Evolutionary conservation across 2,888 invertebrate species (phyloP), one percentile per base, ranked within the genome.

Genomic region (Phytoseiulus persimilis): DNA sequence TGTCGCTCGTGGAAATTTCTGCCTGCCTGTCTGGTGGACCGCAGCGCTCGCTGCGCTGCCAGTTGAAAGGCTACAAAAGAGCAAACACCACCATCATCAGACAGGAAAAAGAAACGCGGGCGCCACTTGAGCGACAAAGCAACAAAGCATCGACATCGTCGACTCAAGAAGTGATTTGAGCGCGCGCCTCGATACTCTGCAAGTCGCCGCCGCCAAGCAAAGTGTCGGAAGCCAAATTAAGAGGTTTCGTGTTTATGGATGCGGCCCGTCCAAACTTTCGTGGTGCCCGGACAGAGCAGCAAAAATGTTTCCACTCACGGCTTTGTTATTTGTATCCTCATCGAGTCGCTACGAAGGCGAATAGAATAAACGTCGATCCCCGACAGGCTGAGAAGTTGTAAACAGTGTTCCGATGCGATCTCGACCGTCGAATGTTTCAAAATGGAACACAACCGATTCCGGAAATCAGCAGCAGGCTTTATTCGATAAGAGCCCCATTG

Each of bases 11-110:
- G 28, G 28, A 28, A 65, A 28, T 28, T 3, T 65, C 65, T 65
- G 65, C 14, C 65, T 65, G 65, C 14, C 65, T 65, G 65, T 65
- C 9, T 65, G 23, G 65, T 65, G 23, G 65, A 14, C 18, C 65
- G 65, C 18, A 3, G 14, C 39, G 5, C 18, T 3, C 65, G 9
- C 65, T 65, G 23, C 65, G 65, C 23, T 11, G 65, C 11, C 65
- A 65, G 14, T 65, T 28, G 65, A 65, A 23, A 65, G 18, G 65
- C 65, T 65, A 65, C 65, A 65, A 65, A 65, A 65, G 14, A 65
- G 65, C 65, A 65, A 65, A 65, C 65, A 65, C 65, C 65, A 65
- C 65, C 65, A 65, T 65, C 65, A 65, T 65, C 65, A 65, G 65
- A 65, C 65, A 65, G 65, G 28, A 28, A 65, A 28, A 65, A 65